Evolutionary conservation across 1,140 invertebrate genomes (phyloP).

Genomic region (Drosophila pallidifrons): DNA sequence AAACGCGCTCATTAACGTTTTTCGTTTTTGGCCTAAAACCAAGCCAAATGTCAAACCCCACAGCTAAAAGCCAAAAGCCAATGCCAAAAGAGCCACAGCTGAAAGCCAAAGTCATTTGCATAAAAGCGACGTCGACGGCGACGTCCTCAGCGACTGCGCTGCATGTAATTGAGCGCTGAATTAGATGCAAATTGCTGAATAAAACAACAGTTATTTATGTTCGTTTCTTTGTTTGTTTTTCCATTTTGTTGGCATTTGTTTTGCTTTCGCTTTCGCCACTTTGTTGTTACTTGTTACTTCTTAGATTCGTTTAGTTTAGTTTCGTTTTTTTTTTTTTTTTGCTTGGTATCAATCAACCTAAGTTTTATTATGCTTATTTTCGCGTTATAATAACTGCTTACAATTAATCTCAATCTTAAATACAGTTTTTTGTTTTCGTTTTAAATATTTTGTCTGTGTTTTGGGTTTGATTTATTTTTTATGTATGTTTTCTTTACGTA

Average conservation of each 20-base stretch:
- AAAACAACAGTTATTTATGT: slow-evolving; percentile 81
- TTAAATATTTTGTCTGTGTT: slow-evolving; percentile 16
- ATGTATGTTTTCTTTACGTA: slow-evolving; percentile 46
- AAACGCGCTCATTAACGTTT: slow-evolving; percentile 72
- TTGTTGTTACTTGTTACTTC: background rate
- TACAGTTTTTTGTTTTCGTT: slow-evolving; percentile 34
- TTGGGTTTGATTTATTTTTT: slow-evolving; percentile 45
- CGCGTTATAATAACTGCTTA: slow-evolving; percentile 78
- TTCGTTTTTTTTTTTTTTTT: slow-evolving; percentile 4
- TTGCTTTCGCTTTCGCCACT: slow-evolving; percentile 9
- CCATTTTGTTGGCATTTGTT: slow-evolving; percentile 52
- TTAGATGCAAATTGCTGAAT: slow-evolving; percentile 81
- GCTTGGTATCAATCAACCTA: slow-evolving; percentile 68
- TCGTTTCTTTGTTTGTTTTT: slow-evolving; percentile 70
- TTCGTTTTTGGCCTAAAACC: slow-evolving; percentile 47
- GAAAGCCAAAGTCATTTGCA: slow-evolving; percentile 54
- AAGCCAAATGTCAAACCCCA: slow-evolving; percentile 69
- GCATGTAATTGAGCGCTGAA: slow-evolving; percentile 74
- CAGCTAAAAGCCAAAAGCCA: slow-evolving; percentile 58
- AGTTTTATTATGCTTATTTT: slow-evolving; percentile 78
- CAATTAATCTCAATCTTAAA: slow-evolving; percentile 71
- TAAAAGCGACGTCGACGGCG: slow-evolving; percentile 35
- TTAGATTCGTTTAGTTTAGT: slow-evolving; percentile 12
- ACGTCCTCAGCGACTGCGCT: slow-evolving; percentile 16
- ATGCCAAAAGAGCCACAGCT: slow-evolving; percentile 11